These are phyloP conservation scores for Hylaeus anthracinus DNA, from an alignment of 1,140 invertebrate species.

Conservation along the genomic window DNA sequence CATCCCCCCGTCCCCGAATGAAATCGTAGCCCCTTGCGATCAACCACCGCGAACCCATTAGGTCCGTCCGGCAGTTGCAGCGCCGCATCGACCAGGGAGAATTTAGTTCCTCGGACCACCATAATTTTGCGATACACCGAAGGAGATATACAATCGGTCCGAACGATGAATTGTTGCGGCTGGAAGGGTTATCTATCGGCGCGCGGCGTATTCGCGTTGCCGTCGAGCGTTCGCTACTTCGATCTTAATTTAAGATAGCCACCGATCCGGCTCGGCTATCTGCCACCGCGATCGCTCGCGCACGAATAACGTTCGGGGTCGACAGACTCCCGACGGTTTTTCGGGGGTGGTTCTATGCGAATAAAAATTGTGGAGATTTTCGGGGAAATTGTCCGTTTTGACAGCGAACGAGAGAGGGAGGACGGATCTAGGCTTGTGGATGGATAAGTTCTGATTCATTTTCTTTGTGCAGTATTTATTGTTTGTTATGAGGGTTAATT, in stretches of 20 bases:
- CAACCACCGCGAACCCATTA: conserved; percentile 53
- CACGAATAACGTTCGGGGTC: too few species aligned
- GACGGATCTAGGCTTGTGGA: too few species aligned
- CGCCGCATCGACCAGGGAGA: conserved; percentile 30
- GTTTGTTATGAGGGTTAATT: too few species aligned
- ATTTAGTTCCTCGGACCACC: conserved; percentile 43
- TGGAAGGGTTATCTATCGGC: conserved; percentile 14
- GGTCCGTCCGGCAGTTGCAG: conserved; percentile 12
- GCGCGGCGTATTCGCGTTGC: too few species aligned
- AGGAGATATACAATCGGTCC: conserved; percentile 23
- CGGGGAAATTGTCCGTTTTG: too few species aligned
- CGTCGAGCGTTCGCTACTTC: conserved; percentile 23
- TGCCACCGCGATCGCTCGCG: neutral
- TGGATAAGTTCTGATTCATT: too few species aligned
- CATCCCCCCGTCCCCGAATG: conserved; percentile 14
- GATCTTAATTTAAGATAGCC: conserved; percentile 34
- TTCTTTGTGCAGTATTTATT: too few species aligned
- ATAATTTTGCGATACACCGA: conserved; percentile 38
- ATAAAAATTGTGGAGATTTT: too few species aligned
- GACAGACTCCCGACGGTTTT: too few species aligned
- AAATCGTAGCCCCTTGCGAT: conserved; percentile 59
- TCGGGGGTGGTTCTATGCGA: too few species aligned
- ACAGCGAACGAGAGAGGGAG: too few species aligned
- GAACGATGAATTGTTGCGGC: conserved; percentile 54
- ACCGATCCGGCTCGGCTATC: neutral